phyloP scores from a whole-genome alignment of 2,888 invertebrate species.

The Dasypogon diadema region DNA sequence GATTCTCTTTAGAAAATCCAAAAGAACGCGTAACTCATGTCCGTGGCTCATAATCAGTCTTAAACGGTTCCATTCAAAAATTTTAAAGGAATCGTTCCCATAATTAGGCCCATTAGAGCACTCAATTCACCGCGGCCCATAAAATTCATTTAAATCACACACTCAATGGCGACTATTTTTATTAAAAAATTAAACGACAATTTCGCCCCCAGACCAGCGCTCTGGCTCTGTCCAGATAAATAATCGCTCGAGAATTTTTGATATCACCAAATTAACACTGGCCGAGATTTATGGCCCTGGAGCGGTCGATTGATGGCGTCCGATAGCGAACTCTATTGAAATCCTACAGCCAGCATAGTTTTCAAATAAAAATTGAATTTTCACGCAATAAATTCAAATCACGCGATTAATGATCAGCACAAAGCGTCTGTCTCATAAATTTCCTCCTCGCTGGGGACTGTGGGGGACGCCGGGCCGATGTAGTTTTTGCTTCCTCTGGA shows the following conservation, averaged over 20 bases:
- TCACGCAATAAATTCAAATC: slow-evolving; percentile 45
- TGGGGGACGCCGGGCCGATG: background rate
- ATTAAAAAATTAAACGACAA: slow-evolving; percentile 24
- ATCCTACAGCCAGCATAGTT: slow-evolving; percentile 29
- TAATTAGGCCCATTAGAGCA: slow-evolving; percentile 33
- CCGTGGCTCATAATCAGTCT: background rate
- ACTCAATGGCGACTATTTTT: background rate
- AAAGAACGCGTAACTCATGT: background rate
- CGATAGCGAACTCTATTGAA: slow-evolving; percentile 10
- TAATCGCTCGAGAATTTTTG: background rate
- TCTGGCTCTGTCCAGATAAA: background rate
- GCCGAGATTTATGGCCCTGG: background rate
- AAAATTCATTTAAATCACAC: slow-evolving; percentile 31
- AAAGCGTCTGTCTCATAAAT: slow-evolving; percentile 37
- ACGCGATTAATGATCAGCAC: slow-evolving; percentile 36
- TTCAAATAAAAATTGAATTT: slow-evolving; percentile 48
- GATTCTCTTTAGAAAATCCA: background rate
- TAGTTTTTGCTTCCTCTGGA: background rate
- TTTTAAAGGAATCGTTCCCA: slow-evolving; percentile 5
- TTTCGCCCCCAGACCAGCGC: slow-evolving; percentile 5
- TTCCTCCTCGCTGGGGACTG: background rate
- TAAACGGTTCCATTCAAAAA: slow-evolving; percentile 4
- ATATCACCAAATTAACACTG: slow-evolving; percentile 19
- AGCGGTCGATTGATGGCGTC: background rate
- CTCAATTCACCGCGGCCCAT: slow-evolving; percentile 16